A percentile compares a stretch with the other conserved stretches of the same genome.
Conservation (phyloP, 2,113 vertebrate genomes). For the Fulmarus glacialis region DNA sequence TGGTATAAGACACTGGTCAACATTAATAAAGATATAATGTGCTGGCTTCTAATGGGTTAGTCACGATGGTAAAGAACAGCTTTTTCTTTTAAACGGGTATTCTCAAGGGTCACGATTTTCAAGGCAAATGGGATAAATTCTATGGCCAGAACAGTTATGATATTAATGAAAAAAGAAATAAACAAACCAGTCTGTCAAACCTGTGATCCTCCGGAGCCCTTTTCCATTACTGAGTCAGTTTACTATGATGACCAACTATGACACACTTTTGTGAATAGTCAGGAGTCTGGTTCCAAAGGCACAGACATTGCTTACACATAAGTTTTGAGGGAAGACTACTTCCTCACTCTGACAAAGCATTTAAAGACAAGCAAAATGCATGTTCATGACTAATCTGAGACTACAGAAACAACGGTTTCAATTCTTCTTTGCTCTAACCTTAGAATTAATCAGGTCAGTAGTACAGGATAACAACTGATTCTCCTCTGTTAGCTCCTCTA, state of each 20-base stretch:
- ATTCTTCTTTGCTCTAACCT: background rate
- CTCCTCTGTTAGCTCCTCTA: background rate
- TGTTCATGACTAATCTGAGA: constrained; percentile 5
- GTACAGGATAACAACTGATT: background rate
- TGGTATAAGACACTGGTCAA: background rate
- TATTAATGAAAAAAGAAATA: background rate
- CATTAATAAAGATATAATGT: background rate
- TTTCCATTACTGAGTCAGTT: background rate
- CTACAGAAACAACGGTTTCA: background rate
- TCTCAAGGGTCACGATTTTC: background rate
- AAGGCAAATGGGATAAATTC: background rate
- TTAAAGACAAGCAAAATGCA: background rate
- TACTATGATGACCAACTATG: background rate
- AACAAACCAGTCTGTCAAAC: background rate
- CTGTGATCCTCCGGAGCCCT: background rate
- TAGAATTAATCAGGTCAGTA: background rate
- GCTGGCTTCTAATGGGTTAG: background rate
- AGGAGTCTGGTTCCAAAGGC: background rate
- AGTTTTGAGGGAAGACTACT: background rate
- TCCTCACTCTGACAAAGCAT: background rate
- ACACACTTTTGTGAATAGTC: background rate
- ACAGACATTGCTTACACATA: background rate
- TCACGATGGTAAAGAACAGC: background rate
- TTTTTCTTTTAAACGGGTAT: background rate
- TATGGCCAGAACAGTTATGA: background rate